Base-by-base conservation (phyloP, 2,888 invertebrate genomes). In the Pseudolycoriella hygida region DNA sequence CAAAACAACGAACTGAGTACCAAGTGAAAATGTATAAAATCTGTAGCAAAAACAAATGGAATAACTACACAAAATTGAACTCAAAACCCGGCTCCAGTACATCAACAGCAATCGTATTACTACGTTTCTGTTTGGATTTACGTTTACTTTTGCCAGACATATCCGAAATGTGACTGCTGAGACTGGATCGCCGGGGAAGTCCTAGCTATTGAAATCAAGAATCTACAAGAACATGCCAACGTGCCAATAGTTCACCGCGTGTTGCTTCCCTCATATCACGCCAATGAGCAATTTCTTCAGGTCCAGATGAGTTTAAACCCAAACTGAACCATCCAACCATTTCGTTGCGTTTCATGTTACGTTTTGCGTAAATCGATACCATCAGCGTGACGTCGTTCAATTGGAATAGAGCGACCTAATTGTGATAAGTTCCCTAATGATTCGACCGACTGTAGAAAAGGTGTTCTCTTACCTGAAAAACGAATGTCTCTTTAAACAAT, bases 241-340 rank as follows among this genome's bases (percentile, higher is more conserved):
- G 80, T 59, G 88, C 87, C 48, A 93, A 80, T 67, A 92, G 86
- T 57, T 89, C 86, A 20, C 88, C 87, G 53, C 82, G 84, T 25
- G 80, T 76, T 48, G 80, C 74, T 58, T 88, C 86, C 53, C 89
- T 77, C 74, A 93, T 85, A 57, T 92, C 92, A 62, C 81, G 80
- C 93, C 93, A 94, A 63, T 94, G 93, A 17, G 85, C 77, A 46
- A 83, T 72, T 64, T 93, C 90, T 60, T 92, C 93, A 45, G 89
- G 81, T 17, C 92, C 90, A 46, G 90, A 89, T 53, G 88, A 83
- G 68, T 86, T 90, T 61, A 87, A 72, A 5, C 94, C 94, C 47
- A 94, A 67, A 49, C 90, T 85, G 68, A 94, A 89, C 93, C 94
- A 94, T 49, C 94, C 94, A 53, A 94, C 85, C 85, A 93, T 88